Conservation (phyloP, 2,888 invertebrate genomes). For the Catocala fraxini region DNA sequence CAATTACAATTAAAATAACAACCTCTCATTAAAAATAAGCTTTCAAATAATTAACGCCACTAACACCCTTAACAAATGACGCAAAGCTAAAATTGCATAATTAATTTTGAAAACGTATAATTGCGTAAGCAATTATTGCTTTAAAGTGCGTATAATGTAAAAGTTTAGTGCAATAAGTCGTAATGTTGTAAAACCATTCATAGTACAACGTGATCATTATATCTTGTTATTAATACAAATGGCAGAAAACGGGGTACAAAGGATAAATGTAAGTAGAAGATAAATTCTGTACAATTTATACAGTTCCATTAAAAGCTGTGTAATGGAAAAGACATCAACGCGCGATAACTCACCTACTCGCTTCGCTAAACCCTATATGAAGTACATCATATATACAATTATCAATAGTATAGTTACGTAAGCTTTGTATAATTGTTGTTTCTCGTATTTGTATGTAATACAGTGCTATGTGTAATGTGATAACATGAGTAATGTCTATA, state of each 20-base stretch:
- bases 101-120: slow-evolving; percentile 38
- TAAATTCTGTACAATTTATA: slow-evolving; percentile 43
- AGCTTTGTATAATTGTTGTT: neutral
- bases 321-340: slow-evolving; percentile 69
- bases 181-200: slow-evolving; percentile 52
- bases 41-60: slow-evolving; percentile 38
- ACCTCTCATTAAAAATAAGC: slow-evolving; percentile 44
- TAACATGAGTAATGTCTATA: neutral
- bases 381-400: neutral
- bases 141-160: slow-evolving; percentile 36
- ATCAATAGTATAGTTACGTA: neutral
- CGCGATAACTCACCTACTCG: slow-evolving; percentile 33
- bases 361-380: too few relatives aligned
- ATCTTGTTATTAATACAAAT: slow-evolving; percentile 59
- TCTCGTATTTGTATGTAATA: slow-evolving; percentile 1
- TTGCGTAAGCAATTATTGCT: slow-evolving; percentile 38
- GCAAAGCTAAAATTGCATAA: slow-evolving; percentile 29
- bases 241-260: slow-evolving; percentile 58
- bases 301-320: slow-evolving; percentile 33
- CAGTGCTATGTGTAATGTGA: neutral
- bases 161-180: slow-evolving; percentile 54
- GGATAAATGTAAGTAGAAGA: slow-evolving; percentile 46
- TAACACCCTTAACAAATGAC: slow-evolving; percentile 39
- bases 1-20: slow-evolving; percentile 28
- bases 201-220: slow-evolving; percentile 53